phyloP scores from a whole-genome alignment of 2,113 vertebrate genomes.

The Clarias gariepinus region DNA sequence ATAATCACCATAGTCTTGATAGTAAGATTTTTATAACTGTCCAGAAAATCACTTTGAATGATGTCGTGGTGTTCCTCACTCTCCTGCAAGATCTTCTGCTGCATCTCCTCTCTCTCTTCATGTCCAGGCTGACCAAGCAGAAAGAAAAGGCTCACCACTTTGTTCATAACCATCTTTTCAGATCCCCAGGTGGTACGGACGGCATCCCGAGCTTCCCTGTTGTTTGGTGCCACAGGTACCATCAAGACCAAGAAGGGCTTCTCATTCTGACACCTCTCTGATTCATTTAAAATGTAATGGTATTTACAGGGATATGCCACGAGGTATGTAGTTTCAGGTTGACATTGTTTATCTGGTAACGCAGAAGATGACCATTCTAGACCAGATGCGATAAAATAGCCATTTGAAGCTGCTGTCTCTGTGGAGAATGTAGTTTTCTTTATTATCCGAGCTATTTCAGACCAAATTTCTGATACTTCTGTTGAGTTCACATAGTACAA shows the following conservation, averaged over 20 bases:
- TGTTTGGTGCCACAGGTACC: slow-evolving; percentile 61
- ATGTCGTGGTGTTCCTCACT: slow-evolving; percentile 67
- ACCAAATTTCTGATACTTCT: no score
- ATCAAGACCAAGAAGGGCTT: slow-evolving; percentile 75
- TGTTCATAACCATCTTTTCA: slow-evolving; percentile 55
- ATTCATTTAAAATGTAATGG: slow-evolving; percentile 66
- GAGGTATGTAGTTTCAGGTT: slow-evolving; percentile 35
- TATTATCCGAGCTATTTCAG: neutral
- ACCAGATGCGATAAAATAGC: neutral
- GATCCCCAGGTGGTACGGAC: slow-evolving; percentile 72
- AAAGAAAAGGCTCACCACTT: slow-evolving; percentile 65
- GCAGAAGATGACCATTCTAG: neutral
- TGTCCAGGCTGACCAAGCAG: slow-evolving; percentile 58
- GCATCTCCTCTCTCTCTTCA: neutral
- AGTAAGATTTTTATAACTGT: slow-evolving; percentile 81
- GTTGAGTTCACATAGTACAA: no score
- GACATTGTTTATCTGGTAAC: neutral
- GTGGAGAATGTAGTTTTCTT: neutral
- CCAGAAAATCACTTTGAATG: slow-evolving; percentile 78
- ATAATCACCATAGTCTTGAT: slow-evolving; percentile 81
- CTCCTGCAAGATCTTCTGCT: slow-evolving; percentile 63
- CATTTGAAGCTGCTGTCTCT: neutral
- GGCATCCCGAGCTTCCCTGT: slow-evolving; percentile 41
- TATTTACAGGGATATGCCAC: slow-evolving; percentile 68
- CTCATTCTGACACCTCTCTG: slow-evolving; percentile 52